A percentile compares a stretch with the other conserved stretches of the same genome.
Conservation (phyloP, 37 sponge, comb jelly and placozoan genomes). For the Amphimedon queenslandica region DNA sequence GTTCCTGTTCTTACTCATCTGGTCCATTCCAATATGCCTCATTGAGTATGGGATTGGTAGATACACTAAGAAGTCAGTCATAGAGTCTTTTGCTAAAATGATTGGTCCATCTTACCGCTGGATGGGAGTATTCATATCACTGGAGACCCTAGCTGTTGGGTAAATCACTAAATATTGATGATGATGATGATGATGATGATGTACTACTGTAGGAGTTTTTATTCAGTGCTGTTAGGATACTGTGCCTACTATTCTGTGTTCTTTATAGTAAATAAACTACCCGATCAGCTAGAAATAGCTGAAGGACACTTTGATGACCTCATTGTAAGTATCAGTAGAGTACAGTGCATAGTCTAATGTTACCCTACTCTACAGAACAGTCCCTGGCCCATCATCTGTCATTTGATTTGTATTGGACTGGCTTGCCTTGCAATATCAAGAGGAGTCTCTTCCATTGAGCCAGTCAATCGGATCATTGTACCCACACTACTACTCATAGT, state of each 20-base stretch:
- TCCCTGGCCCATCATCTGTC: slow-evolving; percentile 57
- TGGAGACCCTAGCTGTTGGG: slow-evolving; percentile 56
- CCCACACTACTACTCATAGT: slow-evolving; percentile 65
- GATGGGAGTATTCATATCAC: slow-evolving; percentile 62
- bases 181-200: not conserved
- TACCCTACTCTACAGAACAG: slow-evolving; percentile 50
- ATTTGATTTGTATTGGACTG: slow-evolving; percentile 26
- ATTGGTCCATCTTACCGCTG: slow-evolving; percentile 70
- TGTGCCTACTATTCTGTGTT: slow-evolving; percentile 76
- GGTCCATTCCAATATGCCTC: slow-evolving; percentile 80
- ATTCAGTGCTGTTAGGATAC: slow-evolving; percentile 80
- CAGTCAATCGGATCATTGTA: slow-evolving; percentile 66
- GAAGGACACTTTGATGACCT: slow-evolving; percentile 38
- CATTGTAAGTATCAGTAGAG: slow-evolving; percentile 17
- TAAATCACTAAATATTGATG: slow-evolving; percentile 13
- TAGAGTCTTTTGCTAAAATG: slow-evolving; percentile 55
- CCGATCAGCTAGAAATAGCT: slow-evolving; percentile 30
- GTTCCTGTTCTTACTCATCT: slow-evolving; percentile 71
- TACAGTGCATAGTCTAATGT: not conserved
- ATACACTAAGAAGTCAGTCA: slow-evolving; percentile 57
- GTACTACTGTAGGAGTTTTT: slow-evolving; percentile 60
- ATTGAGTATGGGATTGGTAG: slow-evolving; percentile 80
- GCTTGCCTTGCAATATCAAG: slow-evolving; percentile 43
- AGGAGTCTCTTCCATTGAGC: slow-evolving; percentile 81
- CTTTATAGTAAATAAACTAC: slow-evolving; percentile 38